Evolutionary conservation across 2,888 invertebrate species (phyloP).

Genomic region (Macaria liturata): DNA sequence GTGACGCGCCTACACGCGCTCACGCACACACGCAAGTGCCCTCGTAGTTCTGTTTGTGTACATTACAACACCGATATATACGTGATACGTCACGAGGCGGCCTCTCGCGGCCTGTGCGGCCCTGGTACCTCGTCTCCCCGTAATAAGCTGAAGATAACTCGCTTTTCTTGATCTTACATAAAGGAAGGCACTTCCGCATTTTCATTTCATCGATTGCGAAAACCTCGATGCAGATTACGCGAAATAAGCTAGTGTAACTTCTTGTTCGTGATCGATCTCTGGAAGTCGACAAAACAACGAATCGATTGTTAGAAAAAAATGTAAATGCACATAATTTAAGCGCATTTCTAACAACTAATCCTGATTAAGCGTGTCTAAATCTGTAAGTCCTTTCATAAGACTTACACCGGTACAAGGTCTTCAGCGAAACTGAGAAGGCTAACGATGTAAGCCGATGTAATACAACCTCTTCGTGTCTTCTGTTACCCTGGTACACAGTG

Average conservation of each 20-base stretch:
- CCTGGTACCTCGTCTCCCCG: conserved; percentile 77
- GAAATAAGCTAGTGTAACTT: not conserved
- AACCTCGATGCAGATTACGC: conserved; percentile 9
- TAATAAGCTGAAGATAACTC: conserved; percentile 82
- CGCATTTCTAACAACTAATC: conserved; percentile 32
- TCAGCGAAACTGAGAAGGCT: conserved; percentile 51
- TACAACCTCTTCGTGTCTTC: conserved; percentile 45
- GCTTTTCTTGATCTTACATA: conserved; percentile 74
- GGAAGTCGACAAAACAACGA: not conserved
- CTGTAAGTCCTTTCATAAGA: conserved; percentile 52
- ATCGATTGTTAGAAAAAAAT: conserved; percentile 1
- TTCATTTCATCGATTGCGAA: conserved; percentile 30
- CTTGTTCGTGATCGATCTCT: not conserved
- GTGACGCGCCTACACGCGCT: conserved; percentile 68
- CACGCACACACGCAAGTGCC: conserved; percentile 53
- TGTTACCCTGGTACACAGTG: conserved; percentile 71
- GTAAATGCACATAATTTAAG: conserved; percentile 20
- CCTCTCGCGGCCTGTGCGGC: conserved; percentile 67
- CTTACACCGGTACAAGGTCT: conserved; percentile 54
- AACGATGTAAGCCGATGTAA: conserved; percentile 39
- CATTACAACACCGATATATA: conserved; percentile 57
- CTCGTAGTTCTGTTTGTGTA: conserved; percentile 48
- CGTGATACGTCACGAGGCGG: conserved; percentile 66
- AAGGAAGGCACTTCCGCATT: conserved; percentile 65
- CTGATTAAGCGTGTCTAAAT: conserved; percentile 35